Conservation (phyloP, 2,113 vertebrate species). For the Pongo abelii region DNA sequence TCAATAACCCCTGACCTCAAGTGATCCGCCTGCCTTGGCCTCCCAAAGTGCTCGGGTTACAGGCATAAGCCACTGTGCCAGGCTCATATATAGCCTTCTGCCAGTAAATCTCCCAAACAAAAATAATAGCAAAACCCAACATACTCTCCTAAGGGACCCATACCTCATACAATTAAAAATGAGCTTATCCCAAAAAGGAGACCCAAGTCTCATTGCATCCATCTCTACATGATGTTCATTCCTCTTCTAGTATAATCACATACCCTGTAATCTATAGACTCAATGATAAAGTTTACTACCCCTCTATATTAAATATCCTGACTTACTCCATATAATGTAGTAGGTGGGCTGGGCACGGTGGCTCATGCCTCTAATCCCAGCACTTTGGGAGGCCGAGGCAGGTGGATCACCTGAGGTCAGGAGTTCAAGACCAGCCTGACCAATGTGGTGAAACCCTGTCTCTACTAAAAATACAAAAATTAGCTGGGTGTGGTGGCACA, state of each 20-base stretch:
- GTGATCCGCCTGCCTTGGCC: no score
- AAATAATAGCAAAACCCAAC: neutral
- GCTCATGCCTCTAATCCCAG: neutral
- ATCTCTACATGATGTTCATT: neutral
- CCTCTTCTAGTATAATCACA: neutral
- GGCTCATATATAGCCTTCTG: neutral
- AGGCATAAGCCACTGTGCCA: no score
- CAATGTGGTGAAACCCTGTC: neutral
- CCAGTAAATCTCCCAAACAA: neutral
- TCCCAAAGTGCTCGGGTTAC: no score
- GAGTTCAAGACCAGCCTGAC: neutral
- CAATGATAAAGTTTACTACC: neutral
- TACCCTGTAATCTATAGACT: neutral
- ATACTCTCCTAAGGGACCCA: neutral
- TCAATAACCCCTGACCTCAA: no score
- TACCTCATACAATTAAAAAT: neutral
- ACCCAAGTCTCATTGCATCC: neutral
- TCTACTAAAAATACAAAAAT: neutral
- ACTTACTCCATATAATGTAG: neutral
- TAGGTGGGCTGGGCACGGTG: neutral
- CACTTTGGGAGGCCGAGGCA: neutral
- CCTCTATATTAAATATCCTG: neutral
- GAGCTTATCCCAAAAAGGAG: neutral
- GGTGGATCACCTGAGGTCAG: neutral
- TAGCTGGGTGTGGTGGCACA: neutral